Conservation (phyloP, 1,140 invertebrate species). For the Temnothorax longispinosus region DNA sequence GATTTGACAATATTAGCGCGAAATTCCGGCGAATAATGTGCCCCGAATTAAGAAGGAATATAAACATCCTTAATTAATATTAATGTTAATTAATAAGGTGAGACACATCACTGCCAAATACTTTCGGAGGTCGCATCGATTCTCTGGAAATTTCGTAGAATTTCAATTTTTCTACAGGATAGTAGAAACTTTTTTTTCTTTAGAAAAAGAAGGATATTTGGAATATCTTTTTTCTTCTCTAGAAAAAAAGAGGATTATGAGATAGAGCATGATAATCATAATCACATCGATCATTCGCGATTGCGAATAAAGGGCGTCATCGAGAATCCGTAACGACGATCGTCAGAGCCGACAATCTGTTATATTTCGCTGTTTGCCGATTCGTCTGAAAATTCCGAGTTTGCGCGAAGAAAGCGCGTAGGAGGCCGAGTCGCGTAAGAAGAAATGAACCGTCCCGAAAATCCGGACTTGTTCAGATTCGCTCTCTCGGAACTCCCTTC, state of each 20-base stretch:
- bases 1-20: neutral
- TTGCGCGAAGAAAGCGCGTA: neutral
- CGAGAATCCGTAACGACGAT: constrained; percentile 64
- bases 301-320: constrained; percentile 20
- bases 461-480: neutral
- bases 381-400: constrained; percentile 23
- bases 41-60: neutral
- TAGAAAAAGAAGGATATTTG: neutral
- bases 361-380: constrained; percentile 74
- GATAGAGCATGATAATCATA: neutral
- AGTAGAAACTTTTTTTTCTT: neutral
- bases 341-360: constrained; percentile 78
- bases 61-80: constrained; percentile 2
- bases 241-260: neutral
- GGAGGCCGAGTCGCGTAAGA: neutral
- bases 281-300: neutral
- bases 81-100: constrained; percentile 5
- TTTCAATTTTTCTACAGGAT: neutral
- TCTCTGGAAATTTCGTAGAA: neutral
- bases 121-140: neutral
- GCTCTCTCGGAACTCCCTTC: constrained; percentile 27
- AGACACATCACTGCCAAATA: constrained; percentile 29
- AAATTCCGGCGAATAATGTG: neutral
- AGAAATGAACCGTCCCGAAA: neutral
- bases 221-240: neutral